A percentile compares a stretch with the other conserved stretches of the same genome.
Evolutionary conservation across 2,113 vertebrate genomes (phyloP).

Genomic region (Pluvialis apricaria): DNA sequence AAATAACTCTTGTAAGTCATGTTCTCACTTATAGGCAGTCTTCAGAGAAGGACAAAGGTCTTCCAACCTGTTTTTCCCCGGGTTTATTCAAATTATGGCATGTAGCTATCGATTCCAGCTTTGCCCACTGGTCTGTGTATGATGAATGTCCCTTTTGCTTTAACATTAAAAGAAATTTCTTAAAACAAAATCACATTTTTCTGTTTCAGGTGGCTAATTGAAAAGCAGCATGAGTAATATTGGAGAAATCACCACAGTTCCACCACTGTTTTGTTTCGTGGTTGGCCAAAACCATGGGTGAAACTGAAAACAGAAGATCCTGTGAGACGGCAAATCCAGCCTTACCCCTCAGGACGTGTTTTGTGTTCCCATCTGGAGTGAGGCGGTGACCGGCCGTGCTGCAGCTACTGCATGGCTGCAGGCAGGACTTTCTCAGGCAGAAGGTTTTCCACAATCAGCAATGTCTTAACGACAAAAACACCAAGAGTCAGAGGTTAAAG

Average conservation of each 20-base stretch:
- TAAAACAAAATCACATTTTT: not conserved
- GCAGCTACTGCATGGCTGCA: not conserved
- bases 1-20: not conserved
- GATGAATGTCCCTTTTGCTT: not conserved
- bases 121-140: not conserved
- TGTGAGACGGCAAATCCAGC: not conserved
- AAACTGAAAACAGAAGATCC: not conserved
- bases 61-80: not conserved
- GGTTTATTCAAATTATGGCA: not conserved
- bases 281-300: not conserved
- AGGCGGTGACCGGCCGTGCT: fast-evolving
- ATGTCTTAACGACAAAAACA: not conserved
- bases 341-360: fast-evolving
- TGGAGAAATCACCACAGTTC: not conserved
- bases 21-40: not conserved
- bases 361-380: not conserved
- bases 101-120: not conserved
- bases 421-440: not conserved
- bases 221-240: not conserved
- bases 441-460: not conserved
- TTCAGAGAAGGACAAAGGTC: not conserved
- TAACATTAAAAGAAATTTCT: not conserved
- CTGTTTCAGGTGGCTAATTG: not conserved
- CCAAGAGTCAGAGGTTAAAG: not conserved
- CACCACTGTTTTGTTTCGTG: not conserved